Conservation (phyloP, 2,113 vertebrate species). For the Cacatua alba region DNA sequence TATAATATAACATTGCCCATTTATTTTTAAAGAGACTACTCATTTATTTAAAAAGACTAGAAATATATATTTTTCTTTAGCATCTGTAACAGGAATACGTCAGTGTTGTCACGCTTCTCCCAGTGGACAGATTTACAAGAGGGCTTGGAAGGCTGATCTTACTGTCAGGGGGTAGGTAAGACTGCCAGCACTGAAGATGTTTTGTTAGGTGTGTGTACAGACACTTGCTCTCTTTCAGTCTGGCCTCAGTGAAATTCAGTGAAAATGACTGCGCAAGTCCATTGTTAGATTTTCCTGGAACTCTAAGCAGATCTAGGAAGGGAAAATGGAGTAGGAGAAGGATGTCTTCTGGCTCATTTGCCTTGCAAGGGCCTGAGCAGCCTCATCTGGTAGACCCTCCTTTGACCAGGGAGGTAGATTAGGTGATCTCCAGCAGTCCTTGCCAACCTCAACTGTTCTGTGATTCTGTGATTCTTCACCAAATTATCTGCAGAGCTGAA, state of each 20-base stretch:
- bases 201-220: not conserved
- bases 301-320: not conserved
- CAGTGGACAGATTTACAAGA: not conserved
- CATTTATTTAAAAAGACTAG: not conserved
- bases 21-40: not conserved
- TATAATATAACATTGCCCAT: not conserved
- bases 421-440: not conserved
- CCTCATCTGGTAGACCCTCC: not conserved
- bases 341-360: not conserved
- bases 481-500: not conserved
- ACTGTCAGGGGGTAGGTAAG: not conserved
- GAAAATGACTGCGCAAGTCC: not conserved
- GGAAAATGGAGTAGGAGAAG: not conserved
- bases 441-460: not conserved
- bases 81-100: not conserved
- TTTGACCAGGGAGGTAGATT: not conserved
- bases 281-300: not conserved
- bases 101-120: not conserved
- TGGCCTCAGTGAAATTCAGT: not conserved
- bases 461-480: not conserved
- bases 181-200: not conserved
- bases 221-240: not conserved
- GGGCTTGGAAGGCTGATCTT: not conserved
- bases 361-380: not conserved
- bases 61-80: not conserved